phyloP scores from a whole-genome alignment of 2,888 invertebrate genomes.

The Melikaiella ostensackeni region DNA sequence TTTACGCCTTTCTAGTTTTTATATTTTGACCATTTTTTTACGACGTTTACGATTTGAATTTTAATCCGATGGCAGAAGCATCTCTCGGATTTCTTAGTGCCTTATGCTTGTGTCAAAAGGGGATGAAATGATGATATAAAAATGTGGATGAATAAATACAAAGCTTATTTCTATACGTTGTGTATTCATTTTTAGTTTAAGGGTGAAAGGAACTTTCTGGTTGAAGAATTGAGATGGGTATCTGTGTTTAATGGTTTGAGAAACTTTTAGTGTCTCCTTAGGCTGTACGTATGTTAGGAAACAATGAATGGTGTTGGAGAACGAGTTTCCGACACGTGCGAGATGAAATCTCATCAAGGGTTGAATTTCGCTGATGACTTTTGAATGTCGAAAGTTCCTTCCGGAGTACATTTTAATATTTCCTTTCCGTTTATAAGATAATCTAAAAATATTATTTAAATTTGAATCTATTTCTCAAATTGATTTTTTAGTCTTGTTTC shows the following conservation, averaged over 20 bases:
- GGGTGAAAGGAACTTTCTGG: constrained; percentile 9
- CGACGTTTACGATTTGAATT: constrained; percentile 1
- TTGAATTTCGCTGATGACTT: constrained; percentile 34
- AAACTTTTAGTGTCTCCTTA: constrained; percentile 52
- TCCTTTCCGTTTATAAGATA: not conserved
- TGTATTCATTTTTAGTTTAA: constrained; percentile 36
- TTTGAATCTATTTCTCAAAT: no score
- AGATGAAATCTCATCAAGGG: constrained; percentile 49
- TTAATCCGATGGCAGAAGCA: not conserved
- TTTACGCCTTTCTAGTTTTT: constrained; percentile 4
- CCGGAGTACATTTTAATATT: not conserved
- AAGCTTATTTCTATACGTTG: not conserved
- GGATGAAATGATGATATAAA: constrained; percentile 21
- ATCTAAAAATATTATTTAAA: not conserved
- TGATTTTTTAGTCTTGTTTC: no score
- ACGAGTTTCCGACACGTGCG: constrained; percentile 54
- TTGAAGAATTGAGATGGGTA: constrained; percentile 40
- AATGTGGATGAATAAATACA: constrained; percentile 22
- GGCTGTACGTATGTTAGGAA: constrained; percentile 50
- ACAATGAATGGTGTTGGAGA: constrained; percentile 53
- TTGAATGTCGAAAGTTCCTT: not conserved
- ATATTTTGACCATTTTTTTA: constrained; percentile 9
- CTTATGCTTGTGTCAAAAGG: constrained; percentile 7
- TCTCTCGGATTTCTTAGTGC: not conserved
- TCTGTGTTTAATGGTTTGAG: constrained; percentile 52